Conservation (phyloP, 2,113 vertebrate genomes). For the Tretioscincus oriximinensis region DNA sequence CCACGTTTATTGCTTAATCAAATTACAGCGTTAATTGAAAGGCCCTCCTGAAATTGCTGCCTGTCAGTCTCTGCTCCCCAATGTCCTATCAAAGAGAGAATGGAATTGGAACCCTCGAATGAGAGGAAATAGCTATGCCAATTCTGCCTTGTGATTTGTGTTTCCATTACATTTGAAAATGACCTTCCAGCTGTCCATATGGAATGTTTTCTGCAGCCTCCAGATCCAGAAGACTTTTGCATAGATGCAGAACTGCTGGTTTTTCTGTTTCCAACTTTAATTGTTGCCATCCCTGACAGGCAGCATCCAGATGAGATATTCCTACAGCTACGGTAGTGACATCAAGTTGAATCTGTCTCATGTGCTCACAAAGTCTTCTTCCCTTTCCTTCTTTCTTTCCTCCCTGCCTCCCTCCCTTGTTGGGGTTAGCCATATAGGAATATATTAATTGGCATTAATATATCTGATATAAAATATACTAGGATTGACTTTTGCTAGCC, state of each 20-base stretch:
- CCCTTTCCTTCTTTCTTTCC: too few relatives aligned
- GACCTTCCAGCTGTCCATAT: constrained; percentile 66
- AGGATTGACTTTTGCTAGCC: too few relatives aligned
- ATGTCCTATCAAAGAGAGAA: constrained; percentile 51
- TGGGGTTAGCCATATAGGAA: too few relatives aligned
- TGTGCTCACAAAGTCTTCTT: too few relatives aligned
- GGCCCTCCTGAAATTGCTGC: constrained; percentile 20
- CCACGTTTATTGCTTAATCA: constrained; percentile 39
- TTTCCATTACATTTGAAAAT: constrained; percentile 63
- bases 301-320: too few relatives aligned
- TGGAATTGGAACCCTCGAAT: constrained; percentile 44
- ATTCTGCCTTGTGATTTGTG: constrained; percentile 60
- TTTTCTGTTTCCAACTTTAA: not conserved
- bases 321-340: too few relatives aligned
- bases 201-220: constrained; percentile 50
- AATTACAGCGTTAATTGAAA: constrained; percentile 54
- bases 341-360: too few relatives aligned
- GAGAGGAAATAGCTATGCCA: constrained; percentile 46
- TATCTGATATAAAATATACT: too few relatives aligned
- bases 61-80: constrained; percentile 40
- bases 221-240: constrained; percentile 24
- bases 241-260: not conserved
- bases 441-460: too few relatives aligned
- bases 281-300: not conserved
- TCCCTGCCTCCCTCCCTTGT: too few relatives aligned